Base-by-base conservation (phyloP, 2,888 invertebrate species). In the Camponotus fellah region DNA sequence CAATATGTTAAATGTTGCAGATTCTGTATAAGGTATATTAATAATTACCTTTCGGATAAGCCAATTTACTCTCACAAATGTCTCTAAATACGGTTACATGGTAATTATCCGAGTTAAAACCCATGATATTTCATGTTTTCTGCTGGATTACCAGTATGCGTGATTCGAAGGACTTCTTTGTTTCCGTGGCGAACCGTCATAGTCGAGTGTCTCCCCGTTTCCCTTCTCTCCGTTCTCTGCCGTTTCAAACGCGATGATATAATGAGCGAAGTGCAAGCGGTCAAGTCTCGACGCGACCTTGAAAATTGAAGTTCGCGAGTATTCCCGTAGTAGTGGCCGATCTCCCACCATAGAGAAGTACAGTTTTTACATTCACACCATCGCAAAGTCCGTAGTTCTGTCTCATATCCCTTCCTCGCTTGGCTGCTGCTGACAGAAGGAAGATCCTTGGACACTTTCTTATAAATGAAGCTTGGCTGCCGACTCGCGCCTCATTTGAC, bases 371-470 rank as follows among this genome's bases (percentile, higher is more conserved):
- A 53, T 60, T 46, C n/a, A 34, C 68, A 75, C 75, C 60, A 65
- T 58, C 80, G 43, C 69, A 49, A 58, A 53, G 53, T 53, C 53
- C 64, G 53, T 40, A 65, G 9, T 34, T 40, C 56, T 74, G 64
- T 49, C 91, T 53, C 53, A 9, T 53, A 53, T 53, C 90, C 90
- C 87, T 90, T 88, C 91, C 89, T 92, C 80, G 58, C 75, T 86
- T 72, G 84, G 82, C 83, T 71, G 46, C 69, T 83, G 88, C 89
- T 21, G 69, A 17, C 74, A 46, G 79, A 72, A 80, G 91, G 92
- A 92, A 93, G 93, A 93, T 92, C 93, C 94, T 94, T 93, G 93
- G 92, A 88, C 81, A 92, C 92, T 93, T 94, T 94, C 93, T 94
- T 94, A 94, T 94, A 94, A 94, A 94, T 94, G 90, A 93, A 94